A percentile compares a stretch with the other conserved stretches of the same genome.
phyloP scores from a whole-genome alignment of 2,888 invertebrate species.

The Matsumyia berberina region DNA sequence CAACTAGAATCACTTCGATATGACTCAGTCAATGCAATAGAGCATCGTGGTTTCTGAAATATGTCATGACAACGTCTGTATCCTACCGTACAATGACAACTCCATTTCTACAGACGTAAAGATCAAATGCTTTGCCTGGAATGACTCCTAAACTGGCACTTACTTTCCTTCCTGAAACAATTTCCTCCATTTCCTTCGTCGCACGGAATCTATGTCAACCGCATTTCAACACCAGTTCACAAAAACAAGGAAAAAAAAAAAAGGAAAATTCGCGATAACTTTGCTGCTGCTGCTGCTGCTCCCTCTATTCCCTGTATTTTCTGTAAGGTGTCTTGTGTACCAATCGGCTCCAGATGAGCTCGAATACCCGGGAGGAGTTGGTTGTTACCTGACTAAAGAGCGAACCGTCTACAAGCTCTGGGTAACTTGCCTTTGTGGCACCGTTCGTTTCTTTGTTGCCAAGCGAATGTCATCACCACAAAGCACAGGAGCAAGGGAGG shows the following conservation, averaged over 20 bases:
- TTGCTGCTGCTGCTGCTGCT: too few species aligned
- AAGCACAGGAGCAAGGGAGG: neutral
- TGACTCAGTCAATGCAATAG: too few species aligned
- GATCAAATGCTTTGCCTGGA: neutral
- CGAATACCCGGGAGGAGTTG: conserved; percentile 15
- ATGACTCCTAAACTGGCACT: neutral
- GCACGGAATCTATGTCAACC: conserved; percentile 1
- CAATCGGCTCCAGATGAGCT: conserved; percentile 18
- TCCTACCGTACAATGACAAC: too few species aligned
- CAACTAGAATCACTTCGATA: too few species aligned
- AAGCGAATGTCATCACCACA: neutral
- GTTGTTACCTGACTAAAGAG: conserved; percentile 2
- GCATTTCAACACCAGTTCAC: conserved; percentile 1
- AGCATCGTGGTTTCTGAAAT: too few species aligned
- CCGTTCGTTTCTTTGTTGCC: neutral
- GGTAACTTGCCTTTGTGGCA: neutral
- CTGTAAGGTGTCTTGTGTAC: neutral
- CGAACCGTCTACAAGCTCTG: neutral
- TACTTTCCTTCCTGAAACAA: conserved; percentile 1
- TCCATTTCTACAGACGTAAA: neutral
- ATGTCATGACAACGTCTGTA: too few species aligned
- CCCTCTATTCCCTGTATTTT: neutral
- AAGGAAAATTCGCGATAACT: too few species aligned
- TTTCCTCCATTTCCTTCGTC: neutral
- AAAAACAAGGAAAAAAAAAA: neutral